These are phyloP conservation scores for Drosophila pseudotakahashii DNA, from an alignment of 2,888 invertebrate genomes.

Conservation along the genomic window DNA sequence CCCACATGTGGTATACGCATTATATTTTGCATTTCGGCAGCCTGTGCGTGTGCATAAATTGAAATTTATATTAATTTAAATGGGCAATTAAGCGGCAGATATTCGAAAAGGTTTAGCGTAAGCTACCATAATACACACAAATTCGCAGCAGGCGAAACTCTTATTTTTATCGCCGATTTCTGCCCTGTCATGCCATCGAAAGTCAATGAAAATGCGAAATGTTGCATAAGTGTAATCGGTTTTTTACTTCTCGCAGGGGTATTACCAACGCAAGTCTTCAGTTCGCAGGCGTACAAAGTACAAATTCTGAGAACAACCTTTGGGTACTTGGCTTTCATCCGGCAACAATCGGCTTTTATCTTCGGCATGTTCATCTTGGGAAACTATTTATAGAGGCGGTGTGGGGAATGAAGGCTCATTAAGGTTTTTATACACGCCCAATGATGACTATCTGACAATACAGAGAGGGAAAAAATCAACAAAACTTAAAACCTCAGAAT, in stretches of 20 bases:
- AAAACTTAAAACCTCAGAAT: not conserved
- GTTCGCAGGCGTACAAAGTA: not conserved
- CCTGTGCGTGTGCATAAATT: constrained; percentile 55
- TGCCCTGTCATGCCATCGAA: constrained; percentile 66
- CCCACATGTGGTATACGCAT: constrained; percentile 72
- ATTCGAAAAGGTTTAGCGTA: constrained; percentile 65
- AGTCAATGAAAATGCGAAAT: constrained; percentile 50
- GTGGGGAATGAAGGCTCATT: constrained; percentile 19
- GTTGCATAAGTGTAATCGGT: constrained; percentile 26
- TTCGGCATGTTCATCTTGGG: constrained; percentile 24
- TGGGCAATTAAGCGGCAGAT: constrained; percentile 73
- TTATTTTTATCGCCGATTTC: constrained; percentile 36
- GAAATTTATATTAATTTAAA: constrained; percentile 79
- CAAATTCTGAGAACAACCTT: constrained; percentile 37
- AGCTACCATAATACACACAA: constrained; percentile 41
- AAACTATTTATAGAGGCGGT: constrained; percentile 27
- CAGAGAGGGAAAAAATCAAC: constrained; percentile 11
- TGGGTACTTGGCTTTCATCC: constrained; percentile 27
- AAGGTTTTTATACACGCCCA: constrained; percentile 28
- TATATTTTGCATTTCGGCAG: constrained; percentile 63
- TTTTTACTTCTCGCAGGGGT: constrained; percentile 5
- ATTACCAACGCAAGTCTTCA: constrained; percentile 10
- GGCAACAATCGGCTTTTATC: constrained; percentile 33
- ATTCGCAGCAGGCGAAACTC: constrained; percentile 30
- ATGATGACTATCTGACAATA: constrained; percentile 18